phyloP scores from a whole-genome alignment of 2,113 vertebrate species.

The Butastur rufipennis region DNA sequence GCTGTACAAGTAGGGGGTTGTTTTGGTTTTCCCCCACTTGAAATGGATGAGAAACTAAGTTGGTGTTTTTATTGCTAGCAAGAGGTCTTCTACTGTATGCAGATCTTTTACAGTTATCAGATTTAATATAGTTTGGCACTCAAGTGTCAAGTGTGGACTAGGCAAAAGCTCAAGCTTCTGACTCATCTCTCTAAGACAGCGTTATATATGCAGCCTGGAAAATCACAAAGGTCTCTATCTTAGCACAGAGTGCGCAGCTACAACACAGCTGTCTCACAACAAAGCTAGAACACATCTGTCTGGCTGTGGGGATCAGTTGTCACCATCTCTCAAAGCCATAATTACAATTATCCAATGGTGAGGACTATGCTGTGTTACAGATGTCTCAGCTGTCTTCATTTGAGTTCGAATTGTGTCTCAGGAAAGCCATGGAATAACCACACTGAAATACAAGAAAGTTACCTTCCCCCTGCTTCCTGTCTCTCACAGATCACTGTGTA shows the following conservation, averaged over 20 bases:
- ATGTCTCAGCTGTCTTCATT: constrained; percentile 12
- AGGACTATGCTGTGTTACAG: not conserved
- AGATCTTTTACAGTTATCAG: not conserved
- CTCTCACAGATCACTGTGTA: not conserved
- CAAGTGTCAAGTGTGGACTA: not conserved
- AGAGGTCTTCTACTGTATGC: not conserved
- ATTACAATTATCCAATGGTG: not conserved
- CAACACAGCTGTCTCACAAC: not conserved
- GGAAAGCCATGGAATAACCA: not conserved
- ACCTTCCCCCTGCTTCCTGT: not conserved
- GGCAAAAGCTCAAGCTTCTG: not conserved
- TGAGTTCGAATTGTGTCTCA: not conserved
- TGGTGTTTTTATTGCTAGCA: not conserved
- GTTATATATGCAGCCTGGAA: not conserved
- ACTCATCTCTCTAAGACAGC: not conserved
- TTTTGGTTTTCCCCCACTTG: not conserved
- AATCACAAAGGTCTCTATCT: rapidly evolving
- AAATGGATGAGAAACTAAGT: not conserved
- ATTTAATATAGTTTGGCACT: not conserved
- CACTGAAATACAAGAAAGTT: not conserved
- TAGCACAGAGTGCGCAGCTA: not conserved
- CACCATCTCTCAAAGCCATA: not conserved
- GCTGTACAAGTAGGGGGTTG: not conserved
- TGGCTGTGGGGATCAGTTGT: not conserved
- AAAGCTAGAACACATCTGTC: not conserved